These are phyloP conservation scores for Taenioides sp. DNA, from an alignment of 2,797 vertebrate genomes.

Conservation along the genomic window DNA sequence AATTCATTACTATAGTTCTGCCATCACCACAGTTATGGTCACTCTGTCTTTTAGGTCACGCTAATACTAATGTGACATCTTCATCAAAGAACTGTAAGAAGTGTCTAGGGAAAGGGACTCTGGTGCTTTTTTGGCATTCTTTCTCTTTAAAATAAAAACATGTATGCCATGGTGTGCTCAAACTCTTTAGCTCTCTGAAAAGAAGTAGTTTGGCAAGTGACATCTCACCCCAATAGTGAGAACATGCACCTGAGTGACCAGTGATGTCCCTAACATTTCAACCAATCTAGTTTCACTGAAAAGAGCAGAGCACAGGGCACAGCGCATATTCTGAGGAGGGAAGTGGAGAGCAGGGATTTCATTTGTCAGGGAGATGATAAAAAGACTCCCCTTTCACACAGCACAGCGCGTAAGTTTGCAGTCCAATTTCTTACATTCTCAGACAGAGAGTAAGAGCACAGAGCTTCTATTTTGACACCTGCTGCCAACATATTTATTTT, in stretches of 20 bases:
- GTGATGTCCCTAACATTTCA: conserved; percentile 11
- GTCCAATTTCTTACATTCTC: conserved; percentile 46
- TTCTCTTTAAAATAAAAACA: neutral
- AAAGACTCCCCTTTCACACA: conserved; percentile 42
- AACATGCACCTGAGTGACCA: conserved; percentile 1
- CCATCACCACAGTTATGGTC: neutral
- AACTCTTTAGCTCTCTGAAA: neutral
- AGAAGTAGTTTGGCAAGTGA: neutral
- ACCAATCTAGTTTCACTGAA: conserved; percentile 5
- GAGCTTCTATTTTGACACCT: conserved; percentile 39
- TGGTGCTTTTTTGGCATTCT: neutral
- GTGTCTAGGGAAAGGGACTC: neutral
- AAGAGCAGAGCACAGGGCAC: conserved; percentile 21
- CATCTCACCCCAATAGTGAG: neutral
- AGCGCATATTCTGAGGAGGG: conserved; percentile 23
- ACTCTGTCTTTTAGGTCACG: neutral
- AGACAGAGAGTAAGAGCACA: conserved; percentile 25
- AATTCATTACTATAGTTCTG: neutral
- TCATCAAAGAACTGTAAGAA: neutral
- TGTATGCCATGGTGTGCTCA: neutral
- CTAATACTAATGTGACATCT: neutral
- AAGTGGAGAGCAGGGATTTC: conserved; percentile 38
- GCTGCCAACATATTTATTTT: conserved; percentile 42
- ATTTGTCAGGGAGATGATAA: conserved; percentile 55
- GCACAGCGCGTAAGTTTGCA: conserved; percentile 36